Conservation (phyloP, 2,888 invertebrate genomes). For the Argyra leucocephala region DNA sequence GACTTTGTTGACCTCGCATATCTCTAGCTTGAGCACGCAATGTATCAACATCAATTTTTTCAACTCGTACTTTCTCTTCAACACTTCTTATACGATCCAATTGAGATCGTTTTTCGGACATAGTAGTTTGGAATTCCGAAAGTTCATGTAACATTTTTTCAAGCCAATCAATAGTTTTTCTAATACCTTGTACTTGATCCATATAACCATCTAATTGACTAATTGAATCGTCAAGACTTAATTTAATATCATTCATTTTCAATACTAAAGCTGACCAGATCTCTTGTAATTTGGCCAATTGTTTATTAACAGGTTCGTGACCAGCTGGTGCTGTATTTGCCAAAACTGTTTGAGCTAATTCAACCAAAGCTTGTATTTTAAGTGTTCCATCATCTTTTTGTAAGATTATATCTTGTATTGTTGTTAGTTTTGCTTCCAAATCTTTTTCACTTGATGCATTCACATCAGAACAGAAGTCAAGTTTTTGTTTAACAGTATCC, state of each 20-base stretch:
- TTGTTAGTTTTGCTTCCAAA: conserved; percentile 71
- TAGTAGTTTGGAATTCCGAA: conserved; percentile 64
- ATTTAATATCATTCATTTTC: conserved; percentile 83
- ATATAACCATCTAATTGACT: conserved; percentile 85
- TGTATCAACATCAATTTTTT: conserved; percentile 80
- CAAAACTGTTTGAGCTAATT: conserved; percentile 79
- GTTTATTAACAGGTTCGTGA: conserved; percentile 75
- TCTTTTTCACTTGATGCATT: conserved; percentile 75
- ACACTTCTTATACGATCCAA: conserved; percentile 74
- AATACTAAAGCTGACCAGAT: conserved; percentile 81
- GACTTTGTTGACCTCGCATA: conserved; percentile 79
- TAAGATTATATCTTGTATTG: conserved; percentile 76
- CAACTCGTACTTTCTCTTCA: conserved; percentile 80
- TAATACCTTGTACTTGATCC: conserved; percentile 76
- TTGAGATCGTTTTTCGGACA: conserved; percentile 78
- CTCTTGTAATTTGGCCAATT: conserved; percentile 72
- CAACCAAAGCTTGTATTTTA: conserved; percentile 79
- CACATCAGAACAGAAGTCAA: conserved; percentile 78
- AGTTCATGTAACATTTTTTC: conserved; percentile 65
- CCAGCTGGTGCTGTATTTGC: conserved; percentile 85
- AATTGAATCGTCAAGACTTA: conserved; percentile 76
- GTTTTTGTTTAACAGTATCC: conserved; percentile 67
- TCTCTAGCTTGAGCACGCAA: conserved; percentile 75
- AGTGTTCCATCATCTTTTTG: conserved; percentile 88
- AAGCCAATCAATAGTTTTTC: conserved; percentile 71